Conservation (phyloP, 2,888 invertebrate species). For the Drosophila ustulata region DNA sequence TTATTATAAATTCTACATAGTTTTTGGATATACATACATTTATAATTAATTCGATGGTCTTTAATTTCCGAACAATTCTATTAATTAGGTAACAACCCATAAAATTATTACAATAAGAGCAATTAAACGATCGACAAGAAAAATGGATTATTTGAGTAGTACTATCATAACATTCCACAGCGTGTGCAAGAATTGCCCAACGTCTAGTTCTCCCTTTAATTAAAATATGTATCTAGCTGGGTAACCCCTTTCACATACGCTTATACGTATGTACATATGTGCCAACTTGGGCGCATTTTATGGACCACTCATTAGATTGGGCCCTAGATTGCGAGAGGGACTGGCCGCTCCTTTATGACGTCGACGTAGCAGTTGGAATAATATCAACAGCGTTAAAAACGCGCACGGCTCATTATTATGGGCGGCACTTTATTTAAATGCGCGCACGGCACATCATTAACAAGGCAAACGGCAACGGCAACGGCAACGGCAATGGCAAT, state of each 20-base stretch:
- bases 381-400: conserved; percentile 63
- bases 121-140: neutral
- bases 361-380: conserved; percentile 54
- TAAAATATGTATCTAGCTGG: conserved; percentile 46
- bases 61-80: neutral
- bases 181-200: conserved; percentile 26
- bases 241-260: conserved; percentile 31
- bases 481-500: neutral
- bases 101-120: neutral
- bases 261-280: conserved; percentile 31
- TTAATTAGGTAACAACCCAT: neutral
- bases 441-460: conserved; percentile 78
- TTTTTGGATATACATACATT: neutral
- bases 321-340: conserved; percentile 37
- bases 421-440: conserved; percentile 80
- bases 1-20: neutral
- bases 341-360: conserved; percentile 72
- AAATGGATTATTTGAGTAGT: conserved; percentile 5
- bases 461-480: conserved; percentile 64
- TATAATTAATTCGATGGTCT: neutral
- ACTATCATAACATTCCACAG: conserved; percentile 44
- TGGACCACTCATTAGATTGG: conserved; percentile 70
- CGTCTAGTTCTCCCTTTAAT: conserved; percentile 51
- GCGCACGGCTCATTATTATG: conserved; percentile 74
- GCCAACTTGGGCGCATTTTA: conserved; percentile 73